Evolutionary conservation across 2,797 vertebrate genomes (phyloP).

Genomic region (Crypturellus tataupa): DNA sequence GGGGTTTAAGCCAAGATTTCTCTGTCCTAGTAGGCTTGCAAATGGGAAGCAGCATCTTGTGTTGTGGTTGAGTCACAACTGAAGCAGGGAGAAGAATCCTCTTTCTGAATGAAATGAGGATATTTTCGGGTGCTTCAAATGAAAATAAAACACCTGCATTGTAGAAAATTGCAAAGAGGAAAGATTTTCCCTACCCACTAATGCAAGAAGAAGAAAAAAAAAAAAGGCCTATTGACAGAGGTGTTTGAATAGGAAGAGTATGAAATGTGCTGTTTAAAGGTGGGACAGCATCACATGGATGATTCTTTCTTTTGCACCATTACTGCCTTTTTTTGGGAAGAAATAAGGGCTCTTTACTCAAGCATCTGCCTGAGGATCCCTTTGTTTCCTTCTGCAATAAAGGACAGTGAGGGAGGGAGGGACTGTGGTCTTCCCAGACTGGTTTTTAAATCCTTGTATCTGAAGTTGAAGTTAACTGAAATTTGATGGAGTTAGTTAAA

Average conservation of each 20-base stretch:
- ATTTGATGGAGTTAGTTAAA: not conserved
- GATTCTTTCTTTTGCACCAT: not conserved
- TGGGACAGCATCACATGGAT: not conserved
- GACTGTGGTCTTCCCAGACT: not conserved
- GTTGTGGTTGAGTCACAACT: conserved; percentile 1
- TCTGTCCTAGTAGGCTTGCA: not conserved
- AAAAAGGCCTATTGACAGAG: not conserved
- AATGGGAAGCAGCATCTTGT: conserved; percentile 15
- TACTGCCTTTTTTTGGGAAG: not conserved
- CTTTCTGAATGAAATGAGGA: not conserved
- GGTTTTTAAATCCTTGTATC: not conserved
- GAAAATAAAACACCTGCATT: not conserved
- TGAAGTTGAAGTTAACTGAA: not conserved
- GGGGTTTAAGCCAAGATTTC: conserved; percentile 25
- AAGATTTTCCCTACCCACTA: not conserved
- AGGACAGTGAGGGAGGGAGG: not conserved
- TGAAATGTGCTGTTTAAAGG: not conserved
- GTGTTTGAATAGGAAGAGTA: not conserved
- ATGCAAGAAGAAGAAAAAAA: not conserved
- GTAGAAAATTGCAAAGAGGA: not conserved
- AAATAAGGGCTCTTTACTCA: not conserved
- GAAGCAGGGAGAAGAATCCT: not conserved
- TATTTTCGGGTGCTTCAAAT: not conserved
- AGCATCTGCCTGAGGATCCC: not conserved
- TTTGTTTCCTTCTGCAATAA: not conserved